These are phyloP conservation scores for Caenorhabditis imperialis DNA, from an alignment of 2,888 invertebrate genomes.

Conservation along the genomic window DNA sequence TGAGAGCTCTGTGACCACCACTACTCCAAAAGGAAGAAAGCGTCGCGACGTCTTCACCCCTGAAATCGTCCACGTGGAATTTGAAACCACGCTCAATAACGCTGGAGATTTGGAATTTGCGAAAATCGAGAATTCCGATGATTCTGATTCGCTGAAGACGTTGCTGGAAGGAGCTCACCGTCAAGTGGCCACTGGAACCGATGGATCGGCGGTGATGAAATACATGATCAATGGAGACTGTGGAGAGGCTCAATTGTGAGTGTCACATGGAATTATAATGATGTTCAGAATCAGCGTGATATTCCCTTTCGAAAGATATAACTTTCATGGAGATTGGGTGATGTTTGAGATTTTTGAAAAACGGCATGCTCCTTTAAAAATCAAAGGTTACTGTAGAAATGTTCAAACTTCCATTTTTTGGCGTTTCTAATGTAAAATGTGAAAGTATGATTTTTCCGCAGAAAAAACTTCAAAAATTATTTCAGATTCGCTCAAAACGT, in stretches of 20 bases:
- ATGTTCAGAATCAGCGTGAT: too few relatives aligned
- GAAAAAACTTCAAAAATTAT: background rate
- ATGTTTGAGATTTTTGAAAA: background rate
- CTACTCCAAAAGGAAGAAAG: background rate
- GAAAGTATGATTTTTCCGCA: background rate
- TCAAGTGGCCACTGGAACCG: conserved; percentile 17
- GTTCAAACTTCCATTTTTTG: too few relatives aligned
- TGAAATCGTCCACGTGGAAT: conserved; percentile 18
- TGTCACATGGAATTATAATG: too few relatives aligned
- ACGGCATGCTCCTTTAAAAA: too few relatives aligned
- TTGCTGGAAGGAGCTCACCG: conserved; percentile 14
- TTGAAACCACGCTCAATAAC: conserved; percentile 16
- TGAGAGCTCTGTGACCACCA: conserved; percentile 9
- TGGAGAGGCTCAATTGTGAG: conserved; percentile 32
- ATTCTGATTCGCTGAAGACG: conserved; percentile 5
- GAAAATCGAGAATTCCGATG: conserved; percentile 9
- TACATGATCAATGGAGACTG: conserved; percentile 24
- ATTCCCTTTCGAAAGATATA: too few relatives aligned
- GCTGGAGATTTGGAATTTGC: conserved; percentile 24
- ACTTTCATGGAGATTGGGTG: background rate
- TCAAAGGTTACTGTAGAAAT: too few relatives aligned
- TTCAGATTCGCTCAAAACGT: conserved; percentile 21
- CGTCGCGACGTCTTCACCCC: conserved; percentile 3
- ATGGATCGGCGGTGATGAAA: conserved; percentile 25
- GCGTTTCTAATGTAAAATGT: too few relatives aligned